Evolutionary conservation across 2,113 vertebrate genomes (phyloP), one percentile per base, ranked within the genome.

Genomic region (Mobula hypostoma): DNA sequence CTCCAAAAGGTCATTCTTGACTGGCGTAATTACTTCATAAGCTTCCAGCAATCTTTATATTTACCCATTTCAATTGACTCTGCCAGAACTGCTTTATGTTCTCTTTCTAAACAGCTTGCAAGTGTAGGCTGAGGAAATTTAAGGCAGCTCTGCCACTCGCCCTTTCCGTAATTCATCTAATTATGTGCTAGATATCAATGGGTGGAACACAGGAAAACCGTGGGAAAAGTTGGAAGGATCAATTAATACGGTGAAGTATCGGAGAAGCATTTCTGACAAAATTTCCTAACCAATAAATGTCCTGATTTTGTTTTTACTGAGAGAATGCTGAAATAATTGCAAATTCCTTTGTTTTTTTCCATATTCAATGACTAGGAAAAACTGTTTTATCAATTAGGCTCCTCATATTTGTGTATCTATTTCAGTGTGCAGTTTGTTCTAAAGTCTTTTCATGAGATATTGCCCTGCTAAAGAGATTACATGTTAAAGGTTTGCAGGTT

Each of bases 61-160:
- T n/a, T 87, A 88, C 83, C 58, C 61, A 56, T 5, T 61, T 88
- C 83, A 88, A 63, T 63, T 63, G 83, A 88, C 83, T 29, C 83
- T 88, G 83, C 29, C 58, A 63, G 83, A 24, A 14, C 24, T 7
- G 29, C 83, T 56, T 88, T 63, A 88, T 88, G 83, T 61, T 88
- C 83, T 63, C 12, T 61, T 88, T 88, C 14, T 63, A 88, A 88
- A 56, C 29, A 61, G 61, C 83, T 88, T 87, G 24, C 83, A 14
- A n/a, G 24, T 56, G 56, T n/a, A 58, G 83, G 58, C 27, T 56
- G 11, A 29, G 0, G 56, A 63, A 88, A 88, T n/a, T 19, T n/a
- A 27, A 56, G 58, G 27, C 56, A n/a, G 58, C 27, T 61, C 58
- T n/a, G 83, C 29, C 83, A n/a, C 83, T 88, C 24, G 27, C 29